Base-by-base conservation (phyloP, 2,888 invertebrate species). In the Diachrysia chrysitis region DNA sequence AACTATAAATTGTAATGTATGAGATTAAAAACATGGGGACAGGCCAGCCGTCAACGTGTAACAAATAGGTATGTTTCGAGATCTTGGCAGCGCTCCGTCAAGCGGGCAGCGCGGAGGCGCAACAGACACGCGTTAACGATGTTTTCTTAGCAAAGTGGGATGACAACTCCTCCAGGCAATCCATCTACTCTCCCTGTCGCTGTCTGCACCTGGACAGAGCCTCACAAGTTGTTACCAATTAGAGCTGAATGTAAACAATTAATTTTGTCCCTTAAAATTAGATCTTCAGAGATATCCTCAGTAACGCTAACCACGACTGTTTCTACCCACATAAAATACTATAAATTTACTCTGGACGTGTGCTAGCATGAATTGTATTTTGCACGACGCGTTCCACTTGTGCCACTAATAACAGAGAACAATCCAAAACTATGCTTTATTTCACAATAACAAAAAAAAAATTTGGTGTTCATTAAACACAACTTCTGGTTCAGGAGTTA, bases 81-180 rank as follows among this genome's bases (percentile, higher is more conserved):
- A 51, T 56, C n/a, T 76, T 73, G 76, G 71, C 66, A 71, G 17
- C 62, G 19, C 7, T 29, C 46, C 37, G 37, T 46, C 76, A 29
- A 55, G 58, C 16, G 53, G 3, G 16, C 21, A 5, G 23, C 16
- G 53, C 53, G 53, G 17, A 16, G 75, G 37, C 25, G 42, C 10
- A 32, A 60, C 54, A 60, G 54, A 63, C 60, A 63, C 21, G 42
- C 16, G 10, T 42, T 59, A 63, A 60, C 58, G 48, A 69, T 74
- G 58, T 61, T 54, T 61, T 60, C 54, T 55, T 55, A 60, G 60
- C 56, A 21, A 7, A 21, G 21, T 12, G 48, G 48, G 48, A 51
- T 51, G 48, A 48, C 48, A 23, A 32, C 35, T 19, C 23, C 42
- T 14, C 1, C 25, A 55, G 0, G 16, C 19, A 19, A 21, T 9